Percentiles rank a stretch among this genome's conserved stretches.
phyloP scores from a whole-genome alignment of 2,797 vertebrate species.

The Cetoscarus ocellatus region DNA sequence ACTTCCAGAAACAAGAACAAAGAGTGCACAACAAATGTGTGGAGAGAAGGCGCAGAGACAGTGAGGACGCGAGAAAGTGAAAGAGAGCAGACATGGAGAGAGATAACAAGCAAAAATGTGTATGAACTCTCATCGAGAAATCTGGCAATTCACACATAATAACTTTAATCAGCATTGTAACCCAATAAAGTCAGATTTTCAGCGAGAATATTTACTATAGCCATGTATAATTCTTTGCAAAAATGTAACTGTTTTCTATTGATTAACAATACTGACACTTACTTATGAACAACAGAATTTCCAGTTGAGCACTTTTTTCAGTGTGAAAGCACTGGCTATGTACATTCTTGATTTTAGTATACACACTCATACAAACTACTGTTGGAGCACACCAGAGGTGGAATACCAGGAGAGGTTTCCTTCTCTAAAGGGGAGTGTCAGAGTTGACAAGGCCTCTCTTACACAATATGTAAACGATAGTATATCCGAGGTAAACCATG shows the following conservation, averaged over 20 bases:
- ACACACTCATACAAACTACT: conserved; percentile 84
- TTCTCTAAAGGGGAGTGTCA: conserved; percentile 80
- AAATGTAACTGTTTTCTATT: conserved; percentile 86
- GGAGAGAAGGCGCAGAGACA: conserved; percentile 22
- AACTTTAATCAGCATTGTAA: conserved; percentile 86
- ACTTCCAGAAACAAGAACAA: conserved; percentile 72
- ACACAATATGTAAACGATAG: conserved; percentile 85
- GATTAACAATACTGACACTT: conserved; percentile 86
- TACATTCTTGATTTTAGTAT: conserved; percentile 85
- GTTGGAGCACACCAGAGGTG: conserved; percentile 79
- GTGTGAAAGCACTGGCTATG: conserved; percentile 87
- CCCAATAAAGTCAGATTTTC: conserved; percentile 85
- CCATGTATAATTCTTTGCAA: conserved; percentile 87
- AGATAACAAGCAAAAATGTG: conserved; percentile 84
- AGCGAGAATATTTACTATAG: conserved; percentile 87
- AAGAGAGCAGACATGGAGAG: conserved; percentile 18
- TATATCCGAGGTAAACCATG: conserved; percentile 82
- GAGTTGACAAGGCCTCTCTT: conserved; percentile 85
- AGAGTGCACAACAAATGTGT: conserved; percentile 59
- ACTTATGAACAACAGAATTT: conserved; percentile 85
- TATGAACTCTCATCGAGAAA: conserved; percentile 87
- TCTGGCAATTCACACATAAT: conserved; percentile 92
- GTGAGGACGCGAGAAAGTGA: conserved; percentile 4
- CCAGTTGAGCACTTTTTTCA: conserved; percentile 84
- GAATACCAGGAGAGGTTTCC: conserved; percentile 64